Evolutionary conservation across 1,140 invertebrate genomes (phyloP).

Genomic region (Odontomachus brunneus): DNA sequence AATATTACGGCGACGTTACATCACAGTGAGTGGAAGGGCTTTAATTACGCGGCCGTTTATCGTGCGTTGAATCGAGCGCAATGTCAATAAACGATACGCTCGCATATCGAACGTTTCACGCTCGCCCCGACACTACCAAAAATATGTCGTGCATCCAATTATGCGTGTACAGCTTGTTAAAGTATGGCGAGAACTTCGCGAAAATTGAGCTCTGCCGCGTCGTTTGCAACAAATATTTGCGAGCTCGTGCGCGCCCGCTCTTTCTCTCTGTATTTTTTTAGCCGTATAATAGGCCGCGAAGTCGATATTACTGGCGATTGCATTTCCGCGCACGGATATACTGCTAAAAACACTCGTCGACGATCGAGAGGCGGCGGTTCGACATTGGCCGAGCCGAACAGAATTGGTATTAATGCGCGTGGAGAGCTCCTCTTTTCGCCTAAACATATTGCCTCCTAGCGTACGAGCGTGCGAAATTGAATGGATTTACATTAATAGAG

Average conservation of each 20-base stretch:
- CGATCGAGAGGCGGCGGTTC: constrained; percentile 1
- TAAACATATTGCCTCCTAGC: constrained; percentile 20
- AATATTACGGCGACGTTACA: constrained; percentile 47
- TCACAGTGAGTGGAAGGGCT: constrained; percentile 12
- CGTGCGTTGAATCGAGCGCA: constrained; percentile 27
- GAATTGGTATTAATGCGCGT: constrained; percentile 28
- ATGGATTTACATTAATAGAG: constrained; percentile 16
- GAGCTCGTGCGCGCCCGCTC: background rate
- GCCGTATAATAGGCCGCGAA: background rate
- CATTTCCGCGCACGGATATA: constrained; percentile 18
- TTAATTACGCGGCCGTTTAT: constrained; percentile 56
- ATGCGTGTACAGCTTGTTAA: constrained; percentile 46
- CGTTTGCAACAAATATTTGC: constrained; percentile 42
- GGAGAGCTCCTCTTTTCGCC: background rate
- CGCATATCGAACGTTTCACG: constrained; percentile 16
- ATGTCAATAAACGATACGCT: constrained; percentile 43
- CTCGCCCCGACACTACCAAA: constrained; percentile 17
- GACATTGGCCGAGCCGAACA: background rate
- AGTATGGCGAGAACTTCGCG: constrained; percentile 36
- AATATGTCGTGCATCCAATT: constrained; percentile 54
- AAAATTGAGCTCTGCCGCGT: constrained; percentile 20
- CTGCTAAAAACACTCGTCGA: constrained; percentile 20
- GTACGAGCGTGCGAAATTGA: constrained; percentile 1
- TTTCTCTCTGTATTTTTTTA: constrained; percentile 24
- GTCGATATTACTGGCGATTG: constrained; percentile 2